These are phyloP conservation scores for Rhynchopsitta pachyrhyncha DNA, from an alignment of 2,113 vertebrate species.

Conservation along the genomic window DNA sequence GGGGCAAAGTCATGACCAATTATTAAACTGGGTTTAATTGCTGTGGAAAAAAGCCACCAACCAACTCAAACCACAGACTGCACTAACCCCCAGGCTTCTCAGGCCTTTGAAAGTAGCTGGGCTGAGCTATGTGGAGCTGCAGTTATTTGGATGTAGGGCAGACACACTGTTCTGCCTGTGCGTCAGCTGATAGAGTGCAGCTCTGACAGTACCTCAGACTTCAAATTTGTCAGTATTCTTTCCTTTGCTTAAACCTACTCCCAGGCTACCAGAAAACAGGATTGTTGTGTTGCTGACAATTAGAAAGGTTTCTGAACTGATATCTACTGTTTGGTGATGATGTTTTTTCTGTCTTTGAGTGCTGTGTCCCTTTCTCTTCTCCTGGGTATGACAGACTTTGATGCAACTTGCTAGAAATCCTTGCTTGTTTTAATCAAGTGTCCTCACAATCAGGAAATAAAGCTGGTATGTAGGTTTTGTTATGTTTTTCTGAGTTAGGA, in stretches of 20 bases:
- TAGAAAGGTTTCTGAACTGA: neutral
- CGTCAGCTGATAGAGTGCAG: neutral
- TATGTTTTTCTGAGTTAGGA: neutral
- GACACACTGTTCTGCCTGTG: neutral
- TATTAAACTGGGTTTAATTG: slow-evolving; percentile 49
- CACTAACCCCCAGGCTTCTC: neutral
- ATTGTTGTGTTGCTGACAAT: neutral
- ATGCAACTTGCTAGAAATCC: neutral
- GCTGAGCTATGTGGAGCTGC: neutral
- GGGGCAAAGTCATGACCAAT: slow-evolving; percentile 24
- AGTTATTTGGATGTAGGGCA: neutral
- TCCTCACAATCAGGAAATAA: accelerated
- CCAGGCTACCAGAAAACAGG: neutral
- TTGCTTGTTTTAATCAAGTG: neutral
- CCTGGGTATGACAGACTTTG: neutral
- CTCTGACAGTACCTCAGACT: neutral
- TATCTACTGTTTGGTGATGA: neutral
- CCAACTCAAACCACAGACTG: neutral
- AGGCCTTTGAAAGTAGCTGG: neutral
- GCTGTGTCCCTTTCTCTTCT: neutral
- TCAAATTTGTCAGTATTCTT: neutral
- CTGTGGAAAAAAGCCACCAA: neutral
- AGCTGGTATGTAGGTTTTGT: neutral
- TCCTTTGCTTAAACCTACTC: neutral
- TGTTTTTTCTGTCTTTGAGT: neutral